Conservation (phyloP, 2,888 invertebrate species). For the Nomada fucata region DNA sequence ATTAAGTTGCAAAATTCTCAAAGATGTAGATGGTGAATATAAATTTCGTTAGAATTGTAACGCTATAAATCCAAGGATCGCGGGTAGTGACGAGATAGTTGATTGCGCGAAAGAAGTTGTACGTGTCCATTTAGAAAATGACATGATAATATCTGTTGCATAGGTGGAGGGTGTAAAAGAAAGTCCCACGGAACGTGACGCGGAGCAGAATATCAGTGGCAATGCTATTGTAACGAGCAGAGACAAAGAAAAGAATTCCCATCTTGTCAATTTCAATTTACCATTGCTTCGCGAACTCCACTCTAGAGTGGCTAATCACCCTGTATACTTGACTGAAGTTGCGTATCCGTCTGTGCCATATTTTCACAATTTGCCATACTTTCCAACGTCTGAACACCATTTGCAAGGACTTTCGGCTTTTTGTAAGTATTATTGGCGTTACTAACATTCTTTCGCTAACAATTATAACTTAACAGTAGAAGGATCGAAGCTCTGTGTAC, state of each 20-base stretch:
- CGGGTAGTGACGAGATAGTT: not conserved
- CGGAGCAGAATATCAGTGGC: slow-evolving; percentile 46
- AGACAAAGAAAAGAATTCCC: slow-evolving; percentile 79
- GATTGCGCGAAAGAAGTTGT: not conserved
- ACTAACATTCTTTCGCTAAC: not conserved
- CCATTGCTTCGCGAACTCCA: slow-evolving; percentile 74
- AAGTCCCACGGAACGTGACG: not conserved
- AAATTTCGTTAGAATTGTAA: too few species aligned
- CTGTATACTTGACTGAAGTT: slow-evolving; percentile 81
- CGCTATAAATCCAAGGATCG: too few species aligned
- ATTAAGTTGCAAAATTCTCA: too few species aligned
- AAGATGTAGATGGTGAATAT: too few species aligned
- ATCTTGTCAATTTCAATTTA: slow-evolving; percentile 66
- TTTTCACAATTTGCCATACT: slow-evolving; percentile 72
- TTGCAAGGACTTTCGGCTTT: slow-evolving; percentile 85
- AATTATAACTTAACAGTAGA: too few species aligned
- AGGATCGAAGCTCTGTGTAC: too few species aligned
- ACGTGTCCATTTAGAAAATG: not conserved
- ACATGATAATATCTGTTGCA: not conserved
- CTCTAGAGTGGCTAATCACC: slow-evolving; percentile 80
- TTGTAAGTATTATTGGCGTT: slow-evolving; percentile 81
- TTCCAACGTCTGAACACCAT: slow-evolving; percentile 79
- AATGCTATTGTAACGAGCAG: slow-evolving; percentile 70
- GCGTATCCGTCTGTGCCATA: slow-evolving; percentile 83
- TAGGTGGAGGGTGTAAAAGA: slow-evolving; percentile 37